These are phyloP conservation scores for Eupithecia tripunctaria DNA, from an alignment of 2,888 invertebrate species.

Conservation along the genomic window DNA sequence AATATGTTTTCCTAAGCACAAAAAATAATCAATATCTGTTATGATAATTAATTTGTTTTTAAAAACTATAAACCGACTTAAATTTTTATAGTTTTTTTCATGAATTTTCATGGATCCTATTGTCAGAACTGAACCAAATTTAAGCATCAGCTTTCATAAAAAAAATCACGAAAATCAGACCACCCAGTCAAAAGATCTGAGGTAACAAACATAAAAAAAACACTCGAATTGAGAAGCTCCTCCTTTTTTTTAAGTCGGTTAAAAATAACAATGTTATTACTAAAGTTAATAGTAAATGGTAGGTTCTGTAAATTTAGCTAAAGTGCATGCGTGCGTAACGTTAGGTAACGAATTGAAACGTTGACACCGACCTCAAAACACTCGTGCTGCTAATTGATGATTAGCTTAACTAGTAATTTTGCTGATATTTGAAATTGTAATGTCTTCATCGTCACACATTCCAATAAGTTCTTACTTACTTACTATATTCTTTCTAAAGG, in stretches of 20 bases:
- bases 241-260: too few relatives aligned
- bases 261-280: background rate
- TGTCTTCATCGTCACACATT: conserved; percentile 14
- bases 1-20: too few relatives aligned
- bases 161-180: too few relatives aligned
- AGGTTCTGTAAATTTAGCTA: conserved; percentile 1
- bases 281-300: background rate
- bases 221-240: too few relatives aligned
- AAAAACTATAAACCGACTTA: too few relatives aligned
- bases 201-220: too few relatives aligned
- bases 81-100: too few relatives aligned
- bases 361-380: conserved; percentile 47
- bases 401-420: conserved; percentile 41
- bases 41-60: background rate
- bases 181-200: too few relatives aligned
- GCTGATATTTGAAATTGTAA: conserved; percentile 33
- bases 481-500: background rate
- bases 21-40: background rate
- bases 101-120: too few relatives aligned
- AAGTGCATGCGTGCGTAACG: conserved; percentile 30
- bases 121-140: too few relatives aligned
- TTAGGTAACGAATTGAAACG: conserved; percentile 21
- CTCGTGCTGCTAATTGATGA: conserved; percentile 49
- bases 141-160: too few relatives aligned
- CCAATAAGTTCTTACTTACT: background rate